Evolutionary conservation across 2,113 vertebrate species (phyloP), one percentile per base, ranked within the genome.

Genomic region (Callipepla squamata): DNA sequence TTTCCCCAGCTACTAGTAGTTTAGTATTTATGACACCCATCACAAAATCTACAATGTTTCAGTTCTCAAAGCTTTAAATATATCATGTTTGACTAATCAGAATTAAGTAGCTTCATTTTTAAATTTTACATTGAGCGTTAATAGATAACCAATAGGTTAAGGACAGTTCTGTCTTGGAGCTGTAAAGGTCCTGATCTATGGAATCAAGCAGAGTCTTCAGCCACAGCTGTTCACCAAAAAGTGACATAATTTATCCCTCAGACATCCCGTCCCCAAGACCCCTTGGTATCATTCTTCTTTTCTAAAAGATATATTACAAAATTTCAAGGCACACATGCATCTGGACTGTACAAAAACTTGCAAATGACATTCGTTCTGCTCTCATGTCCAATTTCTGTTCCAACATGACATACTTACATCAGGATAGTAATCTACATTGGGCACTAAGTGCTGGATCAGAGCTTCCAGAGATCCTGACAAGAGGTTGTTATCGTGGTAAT

Each of bases 381-480:
- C 36, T 75, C 40, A 53, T 1, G 12, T 47, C 34, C 80, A 83
- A 26, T 16, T 25, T 76, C 48, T 77, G 51, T 18, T 63, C 51
- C 44, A 76, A 73, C 6, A 58, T 40, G 36, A 40, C 13, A 89
- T 50, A 98, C 99, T 98, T 97, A 99, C 99, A 72, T 99, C 99
- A 7, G 99, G 99, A 80, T 99, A 99, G 94, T 99, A 99, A 89
- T 99, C 98, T 30, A 98, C 96, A 0, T 94, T 99, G 18, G 99
- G 99, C 69, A 99, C 98, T 89, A 99, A 95, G 96, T 99, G 99
- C 84, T 98, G 98, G 89, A 99, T 98, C 88, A 99, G 98, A 65
- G 98, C 98, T 97, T 99, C 99, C 97, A 99, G 97, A 70, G 99
- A 99, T 8, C 99, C 99, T 0, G 99, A 99, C 32, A 98, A 98